Conservation (phyloP, 1,140 invertebrate genomes). For the Caenorhabditis brenneri region DNA sequence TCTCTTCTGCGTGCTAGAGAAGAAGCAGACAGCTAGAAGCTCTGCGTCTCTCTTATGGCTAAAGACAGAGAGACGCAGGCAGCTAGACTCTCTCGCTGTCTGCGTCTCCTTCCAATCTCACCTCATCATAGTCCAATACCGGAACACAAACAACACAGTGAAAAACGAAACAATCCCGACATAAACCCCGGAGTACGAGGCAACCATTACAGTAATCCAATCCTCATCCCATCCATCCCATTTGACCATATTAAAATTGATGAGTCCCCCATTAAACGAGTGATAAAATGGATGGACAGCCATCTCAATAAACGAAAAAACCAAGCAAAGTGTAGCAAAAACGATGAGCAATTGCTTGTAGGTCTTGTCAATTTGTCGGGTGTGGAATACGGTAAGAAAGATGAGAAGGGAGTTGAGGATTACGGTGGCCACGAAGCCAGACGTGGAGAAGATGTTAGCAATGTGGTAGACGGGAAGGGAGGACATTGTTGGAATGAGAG, state of each 20-base stretch:
- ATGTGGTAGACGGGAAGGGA: not conserved
- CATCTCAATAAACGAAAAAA: constrained; percentile 4
- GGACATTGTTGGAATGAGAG: not conserved
- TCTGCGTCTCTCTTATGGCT: too few species aligned
- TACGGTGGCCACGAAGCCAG: not conserved
- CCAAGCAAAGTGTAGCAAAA: not conserved
- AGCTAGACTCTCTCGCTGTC: too few species aligned
- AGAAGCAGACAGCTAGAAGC: too few species aligned
- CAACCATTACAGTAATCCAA: not conserved
- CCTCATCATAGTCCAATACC: not conserved
- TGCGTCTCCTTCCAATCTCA: too few species aligned
- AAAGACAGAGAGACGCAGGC: too few species aligned
- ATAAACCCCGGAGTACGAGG: constrained; percentile 2
- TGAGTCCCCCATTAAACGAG: not conserved
- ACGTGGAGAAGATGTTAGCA: not conserved
- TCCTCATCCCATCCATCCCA: not conserved
- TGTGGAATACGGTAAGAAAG: not conserved
- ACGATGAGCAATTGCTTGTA: not conserved
- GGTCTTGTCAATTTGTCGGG: not conserved
- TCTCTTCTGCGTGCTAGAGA: too few species aligned
- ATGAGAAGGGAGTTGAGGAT: not conserved
- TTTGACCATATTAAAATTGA: not conserved
- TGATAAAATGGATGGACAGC: not conserved
- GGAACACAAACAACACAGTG: not conserved
- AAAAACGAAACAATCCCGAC: not conserved